phyloP scores from a whole-genome alignment of 53 echinoderm and acorn worm genomes.

The Stichopus horrens region DNA sequence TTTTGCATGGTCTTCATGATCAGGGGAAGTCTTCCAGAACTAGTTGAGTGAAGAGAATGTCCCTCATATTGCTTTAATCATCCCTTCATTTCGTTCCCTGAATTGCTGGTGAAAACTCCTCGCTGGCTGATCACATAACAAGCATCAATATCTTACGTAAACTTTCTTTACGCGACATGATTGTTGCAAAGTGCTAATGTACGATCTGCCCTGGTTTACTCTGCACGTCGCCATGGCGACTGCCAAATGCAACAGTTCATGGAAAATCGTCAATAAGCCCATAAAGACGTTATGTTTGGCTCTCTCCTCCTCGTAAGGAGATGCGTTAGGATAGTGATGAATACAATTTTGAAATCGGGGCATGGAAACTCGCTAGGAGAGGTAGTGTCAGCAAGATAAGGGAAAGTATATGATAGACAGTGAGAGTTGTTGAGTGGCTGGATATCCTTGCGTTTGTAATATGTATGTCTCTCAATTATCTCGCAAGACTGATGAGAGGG shows the following conservation, averaged over 20 bases:
- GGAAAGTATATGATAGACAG: too few species aligned
- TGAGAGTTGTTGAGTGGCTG: too few species aligned
- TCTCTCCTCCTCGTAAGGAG: too few species aligned
- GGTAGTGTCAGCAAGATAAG: too few species aligned
- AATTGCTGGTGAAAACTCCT: too few species aligned
- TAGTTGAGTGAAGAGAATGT: not conserved
- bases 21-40: not conserved
- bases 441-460: too few species aligned
- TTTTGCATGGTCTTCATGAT: not conserved
- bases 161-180: not conserved
- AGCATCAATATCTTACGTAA: not conserved
- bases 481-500: too few species aligned
- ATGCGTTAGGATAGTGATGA: too few species aligned
- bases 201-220: constrained; percentile 10
- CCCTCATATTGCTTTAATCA: not conserved
- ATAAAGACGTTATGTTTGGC: not conserved
- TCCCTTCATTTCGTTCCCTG: not conserved
- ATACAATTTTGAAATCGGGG: too few species aligned
- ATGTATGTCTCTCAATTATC: too few species aligned
- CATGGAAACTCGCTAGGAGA: too few species aligned
- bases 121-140: not conserved
- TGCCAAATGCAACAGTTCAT: not conserved
- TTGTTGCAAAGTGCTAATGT: constrained; percentile 7
- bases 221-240: not conserved
- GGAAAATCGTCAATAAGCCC: not conserved